Evolutionary conservation across 2,113 vertebrate genomes (phyloP).

Genomic region (Dolichotis patagonum): DNA sequence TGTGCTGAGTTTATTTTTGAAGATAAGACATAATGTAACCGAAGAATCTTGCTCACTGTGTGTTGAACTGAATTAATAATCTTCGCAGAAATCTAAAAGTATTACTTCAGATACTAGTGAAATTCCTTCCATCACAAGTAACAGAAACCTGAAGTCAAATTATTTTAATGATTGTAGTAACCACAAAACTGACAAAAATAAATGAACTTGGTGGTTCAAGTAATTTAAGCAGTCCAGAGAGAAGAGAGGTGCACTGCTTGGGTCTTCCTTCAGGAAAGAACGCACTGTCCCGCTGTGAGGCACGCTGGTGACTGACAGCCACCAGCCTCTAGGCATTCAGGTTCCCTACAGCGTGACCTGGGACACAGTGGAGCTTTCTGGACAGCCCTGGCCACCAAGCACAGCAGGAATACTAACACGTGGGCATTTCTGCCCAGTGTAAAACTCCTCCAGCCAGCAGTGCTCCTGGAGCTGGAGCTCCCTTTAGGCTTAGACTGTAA

Average conservation of each 20-base stretch:
- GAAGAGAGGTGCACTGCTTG: accelerated
- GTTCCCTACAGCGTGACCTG: neutral
- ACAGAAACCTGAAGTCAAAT: conserved; percentile 31
- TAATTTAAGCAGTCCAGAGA: neutral
- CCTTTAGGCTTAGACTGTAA: neutral
- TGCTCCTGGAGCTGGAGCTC: neutral
- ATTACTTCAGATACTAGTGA: neutral
- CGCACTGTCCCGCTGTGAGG: neutral
- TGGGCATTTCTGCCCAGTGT: neutral
- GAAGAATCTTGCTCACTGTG: neutral
- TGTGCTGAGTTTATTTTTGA: conserved; percentile 4
- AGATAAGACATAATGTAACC: conserved; percentile 8
- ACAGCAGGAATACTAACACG: neutral
- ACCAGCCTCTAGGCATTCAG: neutral
- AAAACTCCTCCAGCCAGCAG: neutral
- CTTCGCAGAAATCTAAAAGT: conserved; percentile 34
- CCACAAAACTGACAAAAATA: neutral
- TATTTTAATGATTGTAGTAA: neutral
- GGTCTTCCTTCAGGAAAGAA: neutral
- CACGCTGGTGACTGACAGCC: neutral
- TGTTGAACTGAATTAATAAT: conserved; percentile 35
- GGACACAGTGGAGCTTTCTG: neutral
- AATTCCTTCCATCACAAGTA: neutral
- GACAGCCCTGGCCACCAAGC: neutral
- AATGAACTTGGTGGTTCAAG: neutral